A percentile compares a stretch with the other conserved stretches of the same genome.
These are phyloP conservation scores for Ephestia elutella DNA, from an alignment of 1,140 invertebrate genomes.

Conservation along the genomic window DNA sequence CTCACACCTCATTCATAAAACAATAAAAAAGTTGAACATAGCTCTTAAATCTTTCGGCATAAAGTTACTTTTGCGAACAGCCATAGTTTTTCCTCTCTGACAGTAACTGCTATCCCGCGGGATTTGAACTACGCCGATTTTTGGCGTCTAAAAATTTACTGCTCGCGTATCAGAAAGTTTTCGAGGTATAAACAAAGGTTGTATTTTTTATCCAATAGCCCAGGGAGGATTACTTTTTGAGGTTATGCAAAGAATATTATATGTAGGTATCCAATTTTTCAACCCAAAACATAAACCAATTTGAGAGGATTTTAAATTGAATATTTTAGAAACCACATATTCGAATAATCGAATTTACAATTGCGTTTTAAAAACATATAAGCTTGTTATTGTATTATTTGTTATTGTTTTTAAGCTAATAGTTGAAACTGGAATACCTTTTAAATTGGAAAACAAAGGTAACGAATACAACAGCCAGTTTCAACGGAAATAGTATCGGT, in stretches of 20 bases:
- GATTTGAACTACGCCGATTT: not conserved
- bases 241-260: not conserved
- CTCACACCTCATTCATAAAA: constrained; percentile 2
- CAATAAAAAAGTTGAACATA: not conserved
- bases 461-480: too few relatives aligned
- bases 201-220: not conserved
- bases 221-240: not conserved
- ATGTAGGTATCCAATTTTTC: too few relatives aligned
- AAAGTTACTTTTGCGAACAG: constrained; percentile 3
- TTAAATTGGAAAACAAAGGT: too few relatives aligned
- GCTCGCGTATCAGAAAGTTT: not conserved
- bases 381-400: too few relatives aligned
- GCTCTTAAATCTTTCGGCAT: constrained; percentile 4
- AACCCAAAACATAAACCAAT: too few relatives aligned
- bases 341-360: too few relatives aligned
- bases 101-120: not conserved
- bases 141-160: constrained; percentile 2
- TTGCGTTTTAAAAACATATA: too few relatives aligned
- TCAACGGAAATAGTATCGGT: too few relatives aligned
- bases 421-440: too few relatives aligned
- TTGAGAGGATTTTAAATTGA: too few relatives aligned
- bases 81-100: not conserved
- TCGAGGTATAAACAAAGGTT: not conserved
- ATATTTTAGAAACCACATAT: too few relatives aligned
- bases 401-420: too few relatives aligned